A percentile compares a stretch with the other conserved stretches of the same genome.
Evolutionary conservation across 2,113 vertebrate genomes (phyloP).

Genomic region (Gasterosteus nipponicus): DNA sequence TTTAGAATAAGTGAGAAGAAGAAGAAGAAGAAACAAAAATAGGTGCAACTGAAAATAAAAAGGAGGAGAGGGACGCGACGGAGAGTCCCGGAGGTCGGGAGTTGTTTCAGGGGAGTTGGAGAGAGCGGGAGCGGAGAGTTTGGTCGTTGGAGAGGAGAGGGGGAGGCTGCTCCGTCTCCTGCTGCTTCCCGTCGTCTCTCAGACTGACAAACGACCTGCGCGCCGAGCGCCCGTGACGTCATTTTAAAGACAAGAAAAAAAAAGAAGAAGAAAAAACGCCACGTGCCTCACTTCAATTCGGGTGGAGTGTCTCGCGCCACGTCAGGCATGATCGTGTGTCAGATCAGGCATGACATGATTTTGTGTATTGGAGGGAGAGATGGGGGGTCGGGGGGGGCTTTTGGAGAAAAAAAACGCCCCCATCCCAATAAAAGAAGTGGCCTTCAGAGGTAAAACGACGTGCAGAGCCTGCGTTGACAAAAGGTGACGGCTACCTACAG

Average conservation of each 20-base stretch:
- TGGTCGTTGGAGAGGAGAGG: conserved; percentile 56
- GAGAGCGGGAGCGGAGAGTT: conserved; percentile 50
- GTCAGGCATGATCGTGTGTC: conserved; percentile 15
- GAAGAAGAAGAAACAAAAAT: background rate
- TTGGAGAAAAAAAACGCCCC: background rate
- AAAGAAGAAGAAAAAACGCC: conserved; percentile 37
- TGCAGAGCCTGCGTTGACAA: background rate
- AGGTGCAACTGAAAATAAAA: conserved; percentile 54
- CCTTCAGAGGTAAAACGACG: background rate
- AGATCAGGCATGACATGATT: conserved; percentile 3
- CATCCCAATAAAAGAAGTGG: background rate
- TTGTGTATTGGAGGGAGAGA: background rate
- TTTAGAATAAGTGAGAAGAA: conserved; percentile 13
- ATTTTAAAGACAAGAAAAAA: conserved; percentile 68
- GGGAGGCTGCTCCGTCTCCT: conserved; percentile 65
- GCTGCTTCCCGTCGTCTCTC: conserved; percentile 71
- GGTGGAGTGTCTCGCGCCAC: conserved; percentile 25
- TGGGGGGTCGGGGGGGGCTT: background rate
- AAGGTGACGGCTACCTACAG: background rate
- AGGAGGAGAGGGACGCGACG: conserved; percentile 24
- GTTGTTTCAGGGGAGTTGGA: conserved; percentile 61
- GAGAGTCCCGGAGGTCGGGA: conserved; percentile 48
- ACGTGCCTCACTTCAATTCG: conserved; percentile 18
- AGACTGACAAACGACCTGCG: conserved; percentile 79
- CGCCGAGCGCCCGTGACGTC: conserved; percentile 79